Conservation (phyloP, 2,888 invertebrate species). For the Tuta absoluta region DNA sequence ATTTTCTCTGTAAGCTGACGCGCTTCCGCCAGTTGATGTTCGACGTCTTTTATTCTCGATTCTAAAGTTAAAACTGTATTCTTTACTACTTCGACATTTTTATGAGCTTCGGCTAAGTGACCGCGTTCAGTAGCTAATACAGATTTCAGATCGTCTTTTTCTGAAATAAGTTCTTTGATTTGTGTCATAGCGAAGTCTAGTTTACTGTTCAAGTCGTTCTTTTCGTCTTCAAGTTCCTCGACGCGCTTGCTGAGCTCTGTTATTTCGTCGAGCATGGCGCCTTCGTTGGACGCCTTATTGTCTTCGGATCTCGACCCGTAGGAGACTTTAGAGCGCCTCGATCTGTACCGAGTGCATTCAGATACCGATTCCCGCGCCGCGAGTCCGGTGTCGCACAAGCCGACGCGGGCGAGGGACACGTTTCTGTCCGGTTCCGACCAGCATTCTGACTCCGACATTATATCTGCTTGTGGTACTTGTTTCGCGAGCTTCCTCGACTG, state of each 20-base stretch:
- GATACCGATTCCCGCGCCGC: conserved; percentile 53
- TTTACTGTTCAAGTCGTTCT: conserved; percentile 70
- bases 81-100: conserved; percentile 52
- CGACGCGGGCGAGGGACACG: conserved; percentile 90
- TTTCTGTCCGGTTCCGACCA: conserved; percentile 94
- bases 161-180: conserved; percentile 55
- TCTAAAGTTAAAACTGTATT: conserved; percentile 52
- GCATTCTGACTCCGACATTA: conserved; percentile 87
- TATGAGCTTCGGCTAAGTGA: conserved; percentile 52
- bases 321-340: conserved; percentile 69
- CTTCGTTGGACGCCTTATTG: conserved; percentile 73
- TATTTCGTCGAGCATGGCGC: conserved; percentile 79
- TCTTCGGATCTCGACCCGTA: conserved; percentile 71
- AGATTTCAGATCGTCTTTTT: conserved; percentile 57
- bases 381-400: conserved; percentile 71
- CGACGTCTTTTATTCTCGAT: conserved; percentile 55
- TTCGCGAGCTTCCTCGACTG: conserved; percentile 49
- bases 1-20: conserved; percentile 56
- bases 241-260: conserved; percentile 63
- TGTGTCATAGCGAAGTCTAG: conserved; percentile 59
- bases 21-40: conserved; percentile 57
- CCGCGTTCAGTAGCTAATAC: conserved; percentile 49
- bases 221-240: conserved; percentile 60
- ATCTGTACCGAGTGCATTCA: conserved; percentile 61
- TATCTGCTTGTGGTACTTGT: conserved; percentile 61